Base-by-base conservation (phyloP, 2,113 vertebrate species). In the Phalacrocorax pelagicus region DNA sequence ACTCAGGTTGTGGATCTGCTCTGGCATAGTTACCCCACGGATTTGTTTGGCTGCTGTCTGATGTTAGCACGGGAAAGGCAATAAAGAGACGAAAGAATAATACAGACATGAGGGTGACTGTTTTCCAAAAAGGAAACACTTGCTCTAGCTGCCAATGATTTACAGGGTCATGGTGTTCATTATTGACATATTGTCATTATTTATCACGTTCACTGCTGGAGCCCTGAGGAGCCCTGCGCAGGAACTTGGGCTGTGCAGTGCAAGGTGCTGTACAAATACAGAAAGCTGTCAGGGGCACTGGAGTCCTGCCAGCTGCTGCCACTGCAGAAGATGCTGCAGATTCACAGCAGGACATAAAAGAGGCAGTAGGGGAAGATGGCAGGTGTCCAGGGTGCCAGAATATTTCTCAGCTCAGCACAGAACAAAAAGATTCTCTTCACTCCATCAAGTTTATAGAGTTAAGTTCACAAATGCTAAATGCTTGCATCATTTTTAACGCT, bases 381-480 rank as follows among this genome's bases (percentile, higher is more conserved):
- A 97, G 85, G 92, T 94, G 92, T 97, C 96, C 96, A 97, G 96
- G 90, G 92, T 58, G 66, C 74, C 92, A 93, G 92, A 91, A 65
- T 89, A 94, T 91, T 94, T 95, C 94, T 95, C 96, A 94, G 73
- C 94, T 97, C 96, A 97, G 96, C 96, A 97, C 81, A 96, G 96
- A 97, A 95, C 78, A 65, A 96, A 92, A 97, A 96, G 96, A 96
- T 96, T 96, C 87, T 96, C 74, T 92, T 96, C 96, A 97, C 90
- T 92, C 81, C 96, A 96, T 97, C 94, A 95, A 88, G 93, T 97
- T 97, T 96, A 97, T 94, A 88, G 96, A 96, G 94, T 94, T 94
- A 97, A 95, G 94, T 96, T 95, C 93, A 97, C 94, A 94, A 96
- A 93, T 58, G 85, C 90, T 96, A 96, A 97, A 97, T 61, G 87